Conservation (phyloP, 2,113 vertebrate genomes). For the Scolopax mira region DNA sequence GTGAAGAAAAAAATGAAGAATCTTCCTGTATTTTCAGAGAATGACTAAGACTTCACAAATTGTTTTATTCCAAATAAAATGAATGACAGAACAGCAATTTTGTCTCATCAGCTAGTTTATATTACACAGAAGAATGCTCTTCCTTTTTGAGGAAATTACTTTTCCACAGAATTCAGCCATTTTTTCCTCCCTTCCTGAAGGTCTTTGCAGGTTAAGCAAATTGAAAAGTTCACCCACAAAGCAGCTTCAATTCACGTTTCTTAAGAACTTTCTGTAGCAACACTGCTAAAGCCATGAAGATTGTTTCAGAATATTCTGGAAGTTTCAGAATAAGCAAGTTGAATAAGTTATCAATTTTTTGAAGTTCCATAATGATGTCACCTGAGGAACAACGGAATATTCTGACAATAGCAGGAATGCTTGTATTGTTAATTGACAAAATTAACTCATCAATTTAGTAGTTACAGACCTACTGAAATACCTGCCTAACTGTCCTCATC, state of each 20-base stretch:
- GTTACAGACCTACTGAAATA: not conserved
- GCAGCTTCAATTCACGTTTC: not conserved
- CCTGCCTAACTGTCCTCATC: not conserved
- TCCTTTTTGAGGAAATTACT: not conserved
- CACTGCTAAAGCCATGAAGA: not conserved
- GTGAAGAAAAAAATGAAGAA: not conserved
- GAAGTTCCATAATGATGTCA: not conserved
- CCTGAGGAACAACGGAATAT: not conserved
- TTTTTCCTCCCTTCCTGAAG: not conserved
- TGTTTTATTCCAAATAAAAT: not conserved
- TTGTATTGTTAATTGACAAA: not conserved
- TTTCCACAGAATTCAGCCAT: not conserved
- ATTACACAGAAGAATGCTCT: not conserved
- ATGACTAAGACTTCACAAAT: not conserved
- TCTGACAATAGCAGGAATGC: not conserved
- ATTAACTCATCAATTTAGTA: not conserved
- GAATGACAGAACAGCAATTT: not conserved
- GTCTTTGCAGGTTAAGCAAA: not conserved
- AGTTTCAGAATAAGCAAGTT: not conserved
- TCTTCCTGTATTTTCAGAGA: not conserved
- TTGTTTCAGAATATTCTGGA: not conserved
- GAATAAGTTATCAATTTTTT: not conserved
- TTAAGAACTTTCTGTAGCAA: not conserved
- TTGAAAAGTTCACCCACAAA: not conserved
- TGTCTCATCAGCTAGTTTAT: not conserved